Conservation (phyloP, 1,140 invertebrate genomes). For the Lethrus apterus region DNA sequence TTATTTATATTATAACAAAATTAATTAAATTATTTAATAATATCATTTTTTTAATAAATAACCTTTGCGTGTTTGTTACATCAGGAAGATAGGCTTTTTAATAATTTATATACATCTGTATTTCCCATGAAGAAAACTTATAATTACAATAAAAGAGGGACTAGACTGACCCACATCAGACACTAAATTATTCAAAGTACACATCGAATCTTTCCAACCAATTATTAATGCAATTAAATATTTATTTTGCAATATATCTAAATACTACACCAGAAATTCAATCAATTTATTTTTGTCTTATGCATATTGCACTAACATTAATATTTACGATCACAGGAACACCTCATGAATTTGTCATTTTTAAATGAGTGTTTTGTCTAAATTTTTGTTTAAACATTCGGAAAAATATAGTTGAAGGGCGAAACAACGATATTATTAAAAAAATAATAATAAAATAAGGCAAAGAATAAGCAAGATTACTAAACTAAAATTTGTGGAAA, state of each 20-base stretch:
- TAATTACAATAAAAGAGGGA: constrained; percentile 11
- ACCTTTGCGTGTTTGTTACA: constrained; percentile 9
- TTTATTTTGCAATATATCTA: not conserved
- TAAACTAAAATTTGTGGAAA: no score
- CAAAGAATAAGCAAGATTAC: no score
- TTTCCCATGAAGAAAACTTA: constrained; percentile 16
- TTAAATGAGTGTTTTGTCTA: no score
- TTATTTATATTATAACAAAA: no score
- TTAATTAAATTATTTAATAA: no score
- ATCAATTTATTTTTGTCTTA: constrained; percentile 3
- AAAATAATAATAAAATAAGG: no score
- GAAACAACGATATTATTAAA: no score
- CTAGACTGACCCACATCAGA: constrained; percentile 7
- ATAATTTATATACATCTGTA: constrained; percentile 22
- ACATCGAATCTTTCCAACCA: constrained; percentile 7
- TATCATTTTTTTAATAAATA: constrained; percentile 8
- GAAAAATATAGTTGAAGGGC: no score
- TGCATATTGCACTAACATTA: no score
- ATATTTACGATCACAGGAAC: no score
- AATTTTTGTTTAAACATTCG: no score
- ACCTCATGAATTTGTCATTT: no score
- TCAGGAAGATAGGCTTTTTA: constrained; percentile 10
- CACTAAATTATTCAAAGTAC: constrained; percentile 9
- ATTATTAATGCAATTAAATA: not conserved
- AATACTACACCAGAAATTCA: not conserved